Evolutionary conservation across 2,888 invertebrate genomes (phyloP).

Genomic region (Mesorhabditis spiculigera): DNA sequence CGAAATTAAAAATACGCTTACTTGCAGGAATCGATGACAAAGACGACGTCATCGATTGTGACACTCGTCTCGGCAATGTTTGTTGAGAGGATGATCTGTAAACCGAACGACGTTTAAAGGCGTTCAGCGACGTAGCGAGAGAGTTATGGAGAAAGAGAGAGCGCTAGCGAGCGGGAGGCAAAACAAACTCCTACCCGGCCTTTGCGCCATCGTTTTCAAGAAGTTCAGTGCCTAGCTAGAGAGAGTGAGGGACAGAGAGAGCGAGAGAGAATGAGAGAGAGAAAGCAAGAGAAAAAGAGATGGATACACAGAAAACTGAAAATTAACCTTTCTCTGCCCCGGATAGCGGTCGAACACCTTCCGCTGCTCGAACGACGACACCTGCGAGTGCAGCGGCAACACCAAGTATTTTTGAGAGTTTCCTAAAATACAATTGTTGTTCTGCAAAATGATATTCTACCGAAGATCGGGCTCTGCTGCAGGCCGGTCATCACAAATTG

Average conservation of each 20-base stretch:
- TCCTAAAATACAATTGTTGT: conserved; percentile 8
- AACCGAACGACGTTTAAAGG: conserved; percentile 1
- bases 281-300: too few relatives aligned
- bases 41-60: conserved; percentile 96
- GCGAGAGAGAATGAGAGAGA: too few relatives aligned
- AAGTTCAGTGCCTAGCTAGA: neutral
- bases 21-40: conserved; percentile 93
- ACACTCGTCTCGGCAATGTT: conserved; percentile 98
- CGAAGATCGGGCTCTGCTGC: conserved; percentile 73
- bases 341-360: conserved; percentile 74
- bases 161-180: too few relatives aligned
- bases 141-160: too few relatives aligned
- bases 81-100: conserved; percentile 85
- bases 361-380: conserved; percentile 88
- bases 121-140: too few relatives aligned
- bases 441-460: conserved; percentile 56
- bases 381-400: conserved; percentile 92
- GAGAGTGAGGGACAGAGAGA: too few relatives aligned
- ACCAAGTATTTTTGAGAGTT: conserved; percentile 65
- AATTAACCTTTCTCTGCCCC: conserved; percentile 18
- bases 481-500: conserved; percentile 84
- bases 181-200: too few relatives aligned
- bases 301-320: too few relatives aligned
- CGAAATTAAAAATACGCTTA: conserved; percentile 45
- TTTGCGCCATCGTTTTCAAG: neutral